Base-by-base conservation (phyloP, 2,797 vertebrate genomes). In the Vireo griseus region DNA sequence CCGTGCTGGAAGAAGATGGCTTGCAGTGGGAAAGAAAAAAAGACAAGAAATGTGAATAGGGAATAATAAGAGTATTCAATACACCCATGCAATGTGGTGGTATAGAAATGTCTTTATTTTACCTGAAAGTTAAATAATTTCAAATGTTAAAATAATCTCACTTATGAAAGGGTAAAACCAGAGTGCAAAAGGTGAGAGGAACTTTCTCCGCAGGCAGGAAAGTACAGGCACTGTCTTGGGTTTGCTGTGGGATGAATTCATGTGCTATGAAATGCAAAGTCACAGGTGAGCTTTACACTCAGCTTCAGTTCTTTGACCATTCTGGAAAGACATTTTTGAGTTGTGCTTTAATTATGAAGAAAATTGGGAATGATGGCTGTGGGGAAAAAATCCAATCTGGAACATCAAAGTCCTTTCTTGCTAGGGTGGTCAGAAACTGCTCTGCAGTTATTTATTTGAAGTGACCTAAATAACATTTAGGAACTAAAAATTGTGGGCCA, bases 401-500 rank as follows among this genome's bases (percentile, higher is more conserved):
- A 78, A 67, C n/a, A 67, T 89, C 57, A 25, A 76, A 84, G 44
- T 74, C 42, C 52, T 47, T 62, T 88, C 84, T 86, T 90, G 79
- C n/a, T 63, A 39, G 11, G 42, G 37, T 55, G 48, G 35, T 93
- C 83, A 85, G 90, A 79, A 73, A 40, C 29, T 84, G 24, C 40
- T 86, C 72, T 59, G 72, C 50, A 77, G 13, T 79, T 80, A 88
- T 79, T 89, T 90, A 44, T 91, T 90, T 69, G 65, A 96, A 96
- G 71, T 91, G 39, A 94, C 63, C 50, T 91, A 73, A 92, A 52
- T 83, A 87, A 84, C 14, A 80, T 68, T 62, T 63, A 4, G 73
- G 86, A 54, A 57, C 59, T 82, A 31, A 69, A 93, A 59, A 62
- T 29, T 16, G 15, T 48, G 37, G 19, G 24, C 28, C 25, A 47